phyloP scores from a whole-genome alignment of 2,888 invertebrate genomes.

The Orchestes rusci region DNA sequence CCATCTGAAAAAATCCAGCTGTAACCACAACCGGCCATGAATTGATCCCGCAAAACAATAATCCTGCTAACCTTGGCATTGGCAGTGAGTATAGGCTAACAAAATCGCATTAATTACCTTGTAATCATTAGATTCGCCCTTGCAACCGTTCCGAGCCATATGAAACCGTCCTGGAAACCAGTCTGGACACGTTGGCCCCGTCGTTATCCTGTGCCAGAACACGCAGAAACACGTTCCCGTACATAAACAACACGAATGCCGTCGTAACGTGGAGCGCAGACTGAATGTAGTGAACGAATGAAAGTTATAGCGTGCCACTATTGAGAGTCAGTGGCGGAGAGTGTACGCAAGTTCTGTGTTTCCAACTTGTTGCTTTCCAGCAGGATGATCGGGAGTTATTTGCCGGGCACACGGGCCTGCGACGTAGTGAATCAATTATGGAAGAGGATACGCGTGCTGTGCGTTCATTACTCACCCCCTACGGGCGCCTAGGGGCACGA shows the following conservation, averaged over 20 bases:
- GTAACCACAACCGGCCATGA: no score
- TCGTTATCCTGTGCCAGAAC: conserved; percentile 6
- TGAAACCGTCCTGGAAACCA: conserved; percentile 4
- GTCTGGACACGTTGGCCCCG: conserved; percentile 9
- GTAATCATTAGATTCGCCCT: not conserved
- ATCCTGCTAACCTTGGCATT: conserved; percentile 21
- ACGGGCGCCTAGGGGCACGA: no score
- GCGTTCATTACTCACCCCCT: no score
- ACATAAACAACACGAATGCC: conserved; percentile 3
- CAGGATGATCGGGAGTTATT: conserved; percentile 7
- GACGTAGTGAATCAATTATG: conserved; percentile 8
- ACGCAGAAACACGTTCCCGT: conserved; percentile 5
- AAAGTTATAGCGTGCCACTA: conserved; percentile 10
- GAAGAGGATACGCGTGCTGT: no score
- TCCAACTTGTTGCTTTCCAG: conserved; percentile 17
- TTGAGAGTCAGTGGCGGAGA: conserved; percentile 13
- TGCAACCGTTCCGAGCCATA: conserved; percentile 3
- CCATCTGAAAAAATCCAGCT: no score
- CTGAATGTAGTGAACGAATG: conserved; percentile 14
- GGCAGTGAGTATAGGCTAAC: conserved; percentile 2
- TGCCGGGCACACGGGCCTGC: no score
- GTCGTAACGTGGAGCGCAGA: conserved; percentile 9
- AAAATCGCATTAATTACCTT: no score
- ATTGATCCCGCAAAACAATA: no score
- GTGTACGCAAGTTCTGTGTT: conserved; percentile 14